These are phyloP conservation scores for Dasyprocta punctata DNA, from an alignment of 2,113 vertebrate species.

Conservation along the genomic window DNA sequence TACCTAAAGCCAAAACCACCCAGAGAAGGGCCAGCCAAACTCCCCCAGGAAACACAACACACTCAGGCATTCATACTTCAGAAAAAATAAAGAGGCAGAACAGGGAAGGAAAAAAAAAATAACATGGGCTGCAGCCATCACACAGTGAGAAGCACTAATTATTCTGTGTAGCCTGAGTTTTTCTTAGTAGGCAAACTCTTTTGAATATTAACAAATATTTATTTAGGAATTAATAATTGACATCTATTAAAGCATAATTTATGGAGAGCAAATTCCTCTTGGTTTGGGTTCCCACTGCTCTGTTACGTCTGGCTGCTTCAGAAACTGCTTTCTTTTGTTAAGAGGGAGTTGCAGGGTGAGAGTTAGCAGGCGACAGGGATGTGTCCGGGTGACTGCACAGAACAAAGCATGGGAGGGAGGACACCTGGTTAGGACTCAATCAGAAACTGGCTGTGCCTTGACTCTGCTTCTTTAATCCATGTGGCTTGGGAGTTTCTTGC, in stretches of 20 bases:
- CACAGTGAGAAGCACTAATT: slow-evolving; percentile 75
- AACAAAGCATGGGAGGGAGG: background rate
- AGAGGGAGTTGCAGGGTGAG: slow-evolving; percentile 21
- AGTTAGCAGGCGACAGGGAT: background rate
- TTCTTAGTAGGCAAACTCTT: slow-evolving; percentile 78
- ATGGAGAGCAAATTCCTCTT: slow-evolving; percentile 74
- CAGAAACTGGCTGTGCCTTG: background rate
- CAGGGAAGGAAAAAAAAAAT: slow-evolving; percentile 1
- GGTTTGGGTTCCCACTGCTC: slow-evolving; percentile 68
- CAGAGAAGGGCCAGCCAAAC: background rate
- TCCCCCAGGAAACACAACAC: slow-evolving; percentile 20
- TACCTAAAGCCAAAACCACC: slow-evolving; percentile 7
- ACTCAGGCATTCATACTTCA: slow-evolving; percentile 63
- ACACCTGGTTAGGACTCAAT: accelerated
- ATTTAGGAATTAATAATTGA: slow-evolving; percentile 79
- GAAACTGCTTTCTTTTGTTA: slow-evolving; percentile 50
- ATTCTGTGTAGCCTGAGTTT: slow-evolving; percentile 76
- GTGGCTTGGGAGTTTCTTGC: background rate
- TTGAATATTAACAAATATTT: slow-evolving; percentile 82
- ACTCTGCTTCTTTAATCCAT: background rate
- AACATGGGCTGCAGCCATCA: slow-evolving; percentile 39
- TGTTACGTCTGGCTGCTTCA: slow-evolving; percentile 49
- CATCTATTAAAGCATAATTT: slow-evolving; percentile 76
- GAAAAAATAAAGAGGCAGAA: slow-evolving; percentile 62
- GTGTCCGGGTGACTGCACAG: background rate